Evolutionary conservation across 2,888 invertebrate genomes (phyloP).

Genomic region (Fissipunctia ypsillon): DNA sequence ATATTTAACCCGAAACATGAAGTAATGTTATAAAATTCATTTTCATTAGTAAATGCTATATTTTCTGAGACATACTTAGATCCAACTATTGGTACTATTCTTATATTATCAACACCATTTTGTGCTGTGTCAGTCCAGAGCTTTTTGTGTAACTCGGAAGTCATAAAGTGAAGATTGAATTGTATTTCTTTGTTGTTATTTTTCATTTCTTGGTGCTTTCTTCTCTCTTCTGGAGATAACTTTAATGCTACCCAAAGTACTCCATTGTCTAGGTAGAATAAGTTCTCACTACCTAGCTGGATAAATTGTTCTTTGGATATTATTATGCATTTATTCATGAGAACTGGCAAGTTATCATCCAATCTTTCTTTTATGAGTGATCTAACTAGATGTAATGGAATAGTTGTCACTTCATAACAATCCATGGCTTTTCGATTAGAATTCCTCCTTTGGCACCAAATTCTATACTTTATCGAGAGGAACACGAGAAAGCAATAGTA

Average conservation of each 20-base stretch:
- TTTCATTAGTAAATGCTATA: slow-evolving; percentile 79
- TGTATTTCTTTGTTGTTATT: slow-evolving; percentile 70
- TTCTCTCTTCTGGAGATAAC: slow-evolving; percentile 76
- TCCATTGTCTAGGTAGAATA: slow-evolving; percentile 86
- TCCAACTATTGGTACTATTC: slow-evolving; percentile 84
- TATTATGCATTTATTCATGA: slow-evolving; percentile 82
- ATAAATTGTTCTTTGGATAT: slow-evolving; percentile 84
- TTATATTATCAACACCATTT: slow-evolving; percentile 74
- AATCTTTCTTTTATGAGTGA: slow-evolving; percentile 75
- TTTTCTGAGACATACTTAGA: slow-evolving; percentile 77
- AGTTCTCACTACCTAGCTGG: slow-evolving; percentile 84
- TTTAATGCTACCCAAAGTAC: slow-evolving; percentile 85
- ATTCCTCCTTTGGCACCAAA: slow-evolving; percentile 73
- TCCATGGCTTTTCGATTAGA: slow-evolving; percentile 73
- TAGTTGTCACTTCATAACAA: slow-evolving; percentile 75
- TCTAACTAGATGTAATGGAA: slow-evolving; percentile 75
- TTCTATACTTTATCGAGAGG: slow-evolving; percentile 85
- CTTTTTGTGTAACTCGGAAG: slow-evolving; percentile 84
- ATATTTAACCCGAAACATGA: slow-evolving; percentile 76
- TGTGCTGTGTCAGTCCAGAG: slow-evolving; percentile 76
- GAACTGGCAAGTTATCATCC: slow-evolving; percentile 77
- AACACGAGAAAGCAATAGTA: slow-evolving; percentile 83
- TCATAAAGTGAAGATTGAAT: slow-evolving; percentile 79
- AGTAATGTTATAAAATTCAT: slow-evolving; percentile 80
- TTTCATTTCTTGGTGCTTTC: slow-evolving; percentile 72